Conservation (phyloP, 2,113 vertebrate genomes). For the Chrysemys picta region DNA sequence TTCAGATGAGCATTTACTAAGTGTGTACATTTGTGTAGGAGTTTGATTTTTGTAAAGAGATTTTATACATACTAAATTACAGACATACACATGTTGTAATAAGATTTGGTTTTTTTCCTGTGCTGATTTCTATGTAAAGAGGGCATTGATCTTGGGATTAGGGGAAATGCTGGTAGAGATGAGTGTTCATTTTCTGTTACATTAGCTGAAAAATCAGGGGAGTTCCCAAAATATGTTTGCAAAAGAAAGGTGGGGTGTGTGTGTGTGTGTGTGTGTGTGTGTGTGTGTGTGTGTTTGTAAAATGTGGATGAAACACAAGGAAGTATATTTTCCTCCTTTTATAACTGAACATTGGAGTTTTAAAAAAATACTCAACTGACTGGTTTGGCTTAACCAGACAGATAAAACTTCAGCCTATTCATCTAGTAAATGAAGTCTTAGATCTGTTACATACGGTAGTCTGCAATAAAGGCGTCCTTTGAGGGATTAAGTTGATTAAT, state of each 20-base stretch:
- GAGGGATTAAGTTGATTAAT: neutral
- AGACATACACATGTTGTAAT: neutral
- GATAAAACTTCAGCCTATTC: neutral
- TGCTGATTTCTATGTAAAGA: neutral
- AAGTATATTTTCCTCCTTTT: neutral
- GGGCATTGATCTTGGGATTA: neutral
- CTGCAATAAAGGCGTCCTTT: neutral
- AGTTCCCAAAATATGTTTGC: neutral
- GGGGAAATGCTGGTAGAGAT: neutral
- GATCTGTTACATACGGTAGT: neutral
- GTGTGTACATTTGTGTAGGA: neutral
- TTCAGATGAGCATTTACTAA: neutral
- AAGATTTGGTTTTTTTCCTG: neutral
- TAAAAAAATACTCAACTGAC: neutral
- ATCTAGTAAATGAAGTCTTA: accelerated
- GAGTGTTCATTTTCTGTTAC: neutral
- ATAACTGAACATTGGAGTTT: neutral
- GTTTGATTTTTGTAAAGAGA: neutral
- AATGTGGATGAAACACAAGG: too few species aligned
- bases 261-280: too few species aligned
- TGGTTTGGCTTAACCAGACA: neutral
- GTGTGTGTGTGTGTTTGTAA: too few species aligned
- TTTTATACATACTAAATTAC: neutral
- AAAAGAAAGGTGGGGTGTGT: neutral
- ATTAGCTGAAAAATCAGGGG: neutral